Percentiles rank a stretch among this genome's conserved stretches.
phyloP scores from a whole-genome alignment of 2,888 invertebrate species.

The Malacosoma neustria region DNA sequence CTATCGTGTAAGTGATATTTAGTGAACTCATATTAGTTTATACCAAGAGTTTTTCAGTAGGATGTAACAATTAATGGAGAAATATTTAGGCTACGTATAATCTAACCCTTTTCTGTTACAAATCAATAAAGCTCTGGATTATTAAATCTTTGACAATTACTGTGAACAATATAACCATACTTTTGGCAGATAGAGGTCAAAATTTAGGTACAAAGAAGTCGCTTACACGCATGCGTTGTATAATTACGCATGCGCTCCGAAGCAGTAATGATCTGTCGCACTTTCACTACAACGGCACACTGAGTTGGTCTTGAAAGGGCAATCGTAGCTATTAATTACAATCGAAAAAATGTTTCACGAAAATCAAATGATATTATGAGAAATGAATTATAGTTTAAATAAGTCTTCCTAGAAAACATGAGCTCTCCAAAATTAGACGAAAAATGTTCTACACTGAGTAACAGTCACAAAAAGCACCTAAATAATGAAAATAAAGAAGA shows the following conservation, averaged over 20 bases:
- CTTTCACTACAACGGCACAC: constrained; percentile 4
- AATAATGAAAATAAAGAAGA: constrained; percentile 55
- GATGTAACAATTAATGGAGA: too few species aligned
- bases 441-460: constrained; percentile 54
- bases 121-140: too few species aligned
- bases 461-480: constrained; percentile 43
- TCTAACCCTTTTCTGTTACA: too few species aligned
- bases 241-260: constrained; percentile 28
- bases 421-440: constrained; percentile 64
- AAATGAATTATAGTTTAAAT: neutral
- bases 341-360: neutral
- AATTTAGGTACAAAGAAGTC: neutral
- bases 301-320: neutral
- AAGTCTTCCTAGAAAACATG: constrained; percentile 23
- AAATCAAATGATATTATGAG: neutral
- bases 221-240: constrained; percentile 20
- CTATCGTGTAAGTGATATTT: too few species aligned
- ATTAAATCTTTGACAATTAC: too few species aligned
- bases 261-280: constrained; percentile 38
- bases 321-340: neutral
- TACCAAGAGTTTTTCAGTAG: too few species aligned
- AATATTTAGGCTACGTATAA: too few species aligned
- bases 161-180: too few species aligned
- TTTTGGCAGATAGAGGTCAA: too few species aligned
- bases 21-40: too few species aligned